These are phyloP conservation scores for Coturnix japonica DNA, from an alignment of 2,113 vertebrate genomes.

Conservation along the genomic window DNA sequence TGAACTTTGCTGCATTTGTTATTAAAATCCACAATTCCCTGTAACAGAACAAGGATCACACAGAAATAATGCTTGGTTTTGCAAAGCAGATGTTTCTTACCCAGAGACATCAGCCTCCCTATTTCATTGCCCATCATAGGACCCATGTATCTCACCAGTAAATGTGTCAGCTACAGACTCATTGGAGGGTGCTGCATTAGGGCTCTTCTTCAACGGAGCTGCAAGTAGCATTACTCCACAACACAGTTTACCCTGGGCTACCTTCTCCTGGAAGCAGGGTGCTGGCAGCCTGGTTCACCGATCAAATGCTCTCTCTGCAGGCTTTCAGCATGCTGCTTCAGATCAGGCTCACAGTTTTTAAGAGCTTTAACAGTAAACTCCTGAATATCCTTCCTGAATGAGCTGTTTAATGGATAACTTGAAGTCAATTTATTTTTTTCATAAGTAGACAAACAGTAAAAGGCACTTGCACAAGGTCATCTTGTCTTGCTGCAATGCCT, in stretches of 20 bases:
- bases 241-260: accelerated
- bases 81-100: not conserved
- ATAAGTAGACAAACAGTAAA: not conserved
- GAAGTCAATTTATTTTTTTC: not conserved
- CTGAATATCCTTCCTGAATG: not conserved
- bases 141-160: not conserved
- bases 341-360: not conserved
- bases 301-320: accelerated
- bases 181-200: too few species aligned
- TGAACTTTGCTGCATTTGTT: not conserved
- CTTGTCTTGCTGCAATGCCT: not conserved
- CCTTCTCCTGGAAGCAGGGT: not conserved
- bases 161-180: not conserved
- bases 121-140: not conserved
- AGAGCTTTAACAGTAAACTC: not conserved
- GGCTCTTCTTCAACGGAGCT: not conserved
- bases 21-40: not conserved
- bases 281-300: not conserved
- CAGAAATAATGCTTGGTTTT: accelerated
- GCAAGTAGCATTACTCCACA: not conserved
- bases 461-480: not conserved
- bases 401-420: conserved; percentile 16
- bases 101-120: not conserved
- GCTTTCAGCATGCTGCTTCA: not conserved
- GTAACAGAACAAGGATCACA: not conserved